A percentile compares a stretch with the other conserved stretches of the same genome.
Conservation (phyloP, 2,888 invertebrate genomes). For the Apodemia hepburni region DNA sequence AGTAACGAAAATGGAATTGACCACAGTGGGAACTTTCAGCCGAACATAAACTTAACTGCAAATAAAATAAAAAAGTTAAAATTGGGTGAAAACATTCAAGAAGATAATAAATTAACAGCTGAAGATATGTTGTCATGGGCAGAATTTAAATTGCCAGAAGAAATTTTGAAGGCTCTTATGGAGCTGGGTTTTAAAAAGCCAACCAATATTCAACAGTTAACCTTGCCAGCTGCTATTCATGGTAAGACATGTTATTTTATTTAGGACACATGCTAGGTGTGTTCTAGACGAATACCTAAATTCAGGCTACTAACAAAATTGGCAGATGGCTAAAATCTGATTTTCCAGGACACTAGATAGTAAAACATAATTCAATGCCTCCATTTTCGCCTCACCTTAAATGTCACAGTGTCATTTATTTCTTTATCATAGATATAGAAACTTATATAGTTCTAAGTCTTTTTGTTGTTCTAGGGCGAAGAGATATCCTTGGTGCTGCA, state of each 20-base stretch:
- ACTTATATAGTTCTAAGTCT: background rate
- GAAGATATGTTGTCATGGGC: conserved; percentile 83
- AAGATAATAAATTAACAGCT: conserved; percentile 43
- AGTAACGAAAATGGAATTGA: conserved; percentile 39
- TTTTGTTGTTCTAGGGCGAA: conserved; percentile 70
- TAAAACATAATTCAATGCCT: too few species aligned
- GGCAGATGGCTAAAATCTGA: too few species aligned
- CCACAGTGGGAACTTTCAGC: conserved; percentile 21
- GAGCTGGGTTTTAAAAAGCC: conserved; percentile 90
- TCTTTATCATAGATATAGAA: too few species aligned
- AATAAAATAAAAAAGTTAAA: conserved; percentile 44
- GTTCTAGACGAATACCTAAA: too few species aligned
- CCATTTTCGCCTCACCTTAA: too few species aligned
- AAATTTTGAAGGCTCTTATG: conserved; percentile 86
- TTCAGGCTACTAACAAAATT: too few species aligned
- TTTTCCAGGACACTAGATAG: too few species aligned
- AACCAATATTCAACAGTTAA: conserved; percentile 92
- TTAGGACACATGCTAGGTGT: too few species aligned
- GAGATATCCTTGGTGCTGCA: conserved; percentile 98
- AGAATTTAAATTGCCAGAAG: conserved; percentile 83
- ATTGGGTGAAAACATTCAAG: conserved; percentile 48
- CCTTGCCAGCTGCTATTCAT: conserved; percentile 91
- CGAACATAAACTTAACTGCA: conserved; percentile 1
- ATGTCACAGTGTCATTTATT: too few species aligned
- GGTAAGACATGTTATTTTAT: conserved; percentile 65